Base-by-base conservation (phyloP, 1,140 invertebrate species). In the Phortica variegata region DNA sequence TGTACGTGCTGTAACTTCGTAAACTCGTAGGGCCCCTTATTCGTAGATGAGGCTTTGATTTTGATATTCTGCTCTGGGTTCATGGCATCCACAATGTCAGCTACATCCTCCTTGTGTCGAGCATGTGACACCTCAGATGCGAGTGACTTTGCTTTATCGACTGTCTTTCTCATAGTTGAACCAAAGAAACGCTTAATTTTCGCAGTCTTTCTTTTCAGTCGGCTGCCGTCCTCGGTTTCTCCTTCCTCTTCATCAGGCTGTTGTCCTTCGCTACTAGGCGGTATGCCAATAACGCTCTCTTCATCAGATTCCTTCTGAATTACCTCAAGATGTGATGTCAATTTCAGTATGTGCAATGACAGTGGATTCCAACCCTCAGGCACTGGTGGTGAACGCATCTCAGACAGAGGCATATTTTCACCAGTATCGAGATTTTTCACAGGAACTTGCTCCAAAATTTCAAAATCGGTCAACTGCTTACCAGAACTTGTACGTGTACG, bases 1-100 rank as follows among this genome's bases (percentile, higher is more conserved):
- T 85, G 83, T 1, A 85, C 82, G 47, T 85, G 83, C 54, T 84
- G 84, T 29, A 84, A 55, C 53, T 77, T 77, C 63, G 73, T 90
- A 77, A 97, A 97, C 66, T 98, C 94, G 73, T 93, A 95, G 0
- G 94, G 95, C 2, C 95, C 95, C 77, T 97, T 97, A 73, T 97
- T 92, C 48, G 90, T 93, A 56, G 91, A 93, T 0, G 91, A 92
- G 0, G 92, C 92, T 78, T 96, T 96, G 17, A 96, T 80, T 79
- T 95, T 95, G 49, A 93, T 91, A 54, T 86, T 87, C 51, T 89
- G 87, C 60, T 93, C 91, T 2, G 89, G 89, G 21, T 84, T 81
- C 38, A 89, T 89, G 52, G 93, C 90, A 63, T 95, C 91, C 13
- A 86, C 83, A 31, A 92, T 89, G 65, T 91, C 87, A 33, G 89